Base-by-base conservation (phyloP, 1,140 invertebrate species). In the Cydia amplana region DNA sequence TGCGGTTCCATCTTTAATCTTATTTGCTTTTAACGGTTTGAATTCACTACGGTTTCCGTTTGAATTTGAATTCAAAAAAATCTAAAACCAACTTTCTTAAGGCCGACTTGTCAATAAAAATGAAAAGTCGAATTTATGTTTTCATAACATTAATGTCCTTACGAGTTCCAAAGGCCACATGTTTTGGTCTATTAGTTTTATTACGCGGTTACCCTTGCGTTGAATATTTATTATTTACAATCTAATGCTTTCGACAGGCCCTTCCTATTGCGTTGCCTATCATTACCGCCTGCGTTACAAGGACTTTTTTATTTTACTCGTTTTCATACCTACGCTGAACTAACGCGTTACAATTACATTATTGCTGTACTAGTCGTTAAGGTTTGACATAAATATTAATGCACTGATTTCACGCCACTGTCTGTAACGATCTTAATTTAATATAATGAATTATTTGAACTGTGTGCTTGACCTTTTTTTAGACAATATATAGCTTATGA, bases 191-290 rank as follows among this genome's bases (percentile, higher is more conserved):
- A 87, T 88, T 85, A 87, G 82, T 90, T 92, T 89, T 89, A 92
- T 91, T 87, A 87, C 79, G 87, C 81, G 75, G 87, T 91, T 91
- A 87, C 87, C 89, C 90, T 92, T 91, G 87, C 82, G 80, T 83
- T 78, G 77, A 76, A 82, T 85, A 79, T 83, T 86, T 84, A 80
- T 78, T 79, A 84, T 80, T 78, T 80, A 80, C 80, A 79, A 55
- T 65, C 78, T 72, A 74, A 78, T 77, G 73, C 75, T 80, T 81
- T 82, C 73, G 79, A 79, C 72, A 79, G 75, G 75, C 80, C 83
- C 82, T 83, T 83, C 76, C 74, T 78, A 72, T 72, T 55, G 72
- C 74, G n/a, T 70, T 70, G 65, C 36, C 65, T 70, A 70, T 70
- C 65, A 70, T 73, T 73, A 51, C 51, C 72, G 25, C 25, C 51